phyloP scores from a whole-genome alignment of 1,140 invertebrate genomes.

The Sarcophaga bullata region DNA sequence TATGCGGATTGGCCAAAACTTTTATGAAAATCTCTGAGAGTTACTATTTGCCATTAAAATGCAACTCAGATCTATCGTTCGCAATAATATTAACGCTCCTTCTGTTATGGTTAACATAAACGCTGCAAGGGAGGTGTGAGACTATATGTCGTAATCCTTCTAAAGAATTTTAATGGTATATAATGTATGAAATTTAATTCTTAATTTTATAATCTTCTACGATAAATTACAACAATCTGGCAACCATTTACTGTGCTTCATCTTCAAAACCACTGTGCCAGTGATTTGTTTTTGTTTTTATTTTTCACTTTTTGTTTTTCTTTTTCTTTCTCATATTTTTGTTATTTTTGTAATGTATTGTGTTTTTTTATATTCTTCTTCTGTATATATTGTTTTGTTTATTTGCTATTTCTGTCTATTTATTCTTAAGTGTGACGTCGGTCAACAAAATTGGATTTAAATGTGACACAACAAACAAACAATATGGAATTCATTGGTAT shows the following conservation, averaged over 20 bases:
- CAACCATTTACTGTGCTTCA: background rate
- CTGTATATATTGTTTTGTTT: constrained; percentile 1
- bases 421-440: constrained; percentile 18
- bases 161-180: too few species aligned
- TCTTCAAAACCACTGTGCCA: background rate
- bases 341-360: background rate
- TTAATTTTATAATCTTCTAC: too few species aligned
- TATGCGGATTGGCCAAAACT: too few species aligned
- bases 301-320: background rate
- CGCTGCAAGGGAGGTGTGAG: too few species aligned
- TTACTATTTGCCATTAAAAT: too few species aligned
- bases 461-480: constrained; percentile 7
- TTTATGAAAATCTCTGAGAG: too few species aligned
- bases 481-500: constrained; percentile 33
- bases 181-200: too few species aligned
- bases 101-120: too few species aligned
- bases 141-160: too few species aligned
- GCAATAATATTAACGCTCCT: too few species aligned
- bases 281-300: background rate
- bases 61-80: too few species aligned
- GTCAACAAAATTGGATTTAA: constrained; percentile 25
- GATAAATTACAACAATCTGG: too few species aligned
- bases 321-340: background rate
- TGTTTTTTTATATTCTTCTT: background rate
- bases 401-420: constrained; percentile 1